Percentiles rank a stretch among this genome's conserved stretches.
Evolutionary conservation across 2,113 vertebrate species (phyloP).

Genomic region (Muntiacus muntjak): DNA sequence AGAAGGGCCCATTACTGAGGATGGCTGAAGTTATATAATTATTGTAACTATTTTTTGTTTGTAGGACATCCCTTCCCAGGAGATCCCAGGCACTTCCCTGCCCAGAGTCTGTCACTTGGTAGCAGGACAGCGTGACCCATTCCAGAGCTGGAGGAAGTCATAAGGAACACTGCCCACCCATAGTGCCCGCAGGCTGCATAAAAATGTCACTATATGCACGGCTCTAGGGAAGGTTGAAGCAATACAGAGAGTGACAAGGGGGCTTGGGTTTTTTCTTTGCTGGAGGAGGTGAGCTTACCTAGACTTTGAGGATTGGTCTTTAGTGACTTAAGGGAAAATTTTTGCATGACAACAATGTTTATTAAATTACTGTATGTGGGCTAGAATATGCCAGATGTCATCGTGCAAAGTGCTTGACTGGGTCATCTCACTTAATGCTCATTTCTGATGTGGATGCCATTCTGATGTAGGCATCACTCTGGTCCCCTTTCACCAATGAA

Average conservation of each 20-base stretch:
- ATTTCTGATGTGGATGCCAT: not conserved
- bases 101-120: not conserved
- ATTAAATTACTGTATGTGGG: not conserved
- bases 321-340: not conserved
- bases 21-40: not conserved
- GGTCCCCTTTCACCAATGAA: not conserved
- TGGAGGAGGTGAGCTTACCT: not conserved
- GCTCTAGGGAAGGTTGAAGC: not conserved
- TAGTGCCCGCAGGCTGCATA: not conserved
- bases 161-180: not conserved
- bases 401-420: not conserved
- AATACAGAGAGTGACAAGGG: not conserved
- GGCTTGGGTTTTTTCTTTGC: not conserved
- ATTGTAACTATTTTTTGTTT: slow-evolving; percentile 37
- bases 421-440: not conserved
- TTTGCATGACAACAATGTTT: not conserved
- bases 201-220: not conserved
- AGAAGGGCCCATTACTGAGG: not conserved
- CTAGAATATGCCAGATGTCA: not conserved
- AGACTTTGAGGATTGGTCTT: not conserved
- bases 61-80: slow-evolving; percentile 36
- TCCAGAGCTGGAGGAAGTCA: not conserved
- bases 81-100: not conserved
- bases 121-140: not conserved
- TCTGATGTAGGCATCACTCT: not conserved